Evolutionary conservation across 23 tunicate species (phyloP), one percentile per base, ranked within the genome.

Genomic region (Halocynthia roretzi): DNA sequence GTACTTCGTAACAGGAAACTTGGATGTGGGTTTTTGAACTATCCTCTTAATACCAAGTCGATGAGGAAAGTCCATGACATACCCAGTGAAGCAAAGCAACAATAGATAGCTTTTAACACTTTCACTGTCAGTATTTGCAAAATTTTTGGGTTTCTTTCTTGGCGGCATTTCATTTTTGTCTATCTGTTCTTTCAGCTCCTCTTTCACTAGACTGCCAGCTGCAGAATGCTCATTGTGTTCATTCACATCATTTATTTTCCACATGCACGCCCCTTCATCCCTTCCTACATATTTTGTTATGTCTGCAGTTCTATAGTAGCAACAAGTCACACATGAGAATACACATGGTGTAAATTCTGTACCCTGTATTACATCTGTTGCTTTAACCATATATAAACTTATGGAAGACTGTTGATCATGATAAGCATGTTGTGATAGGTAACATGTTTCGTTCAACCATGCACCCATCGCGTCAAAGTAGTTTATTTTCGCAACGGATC

Each of bases 391-490:
- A 67, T 75, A 83, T 12, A 88, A 71, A 67, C 93, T 77, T 57
- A 79, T 84, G 52, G 56, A 53, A 6, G 57, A 55, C 8, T 55
- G 12, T 6, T 61, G 11, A 8, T 63, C 31, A 11, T 14, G 20
- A 73, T 88, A 87, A 48, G 84, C 81, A 21, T 78, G 72, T 10
- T 84, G 83, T 6, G 95, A 88, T 44, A 88, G 49, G 17, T 83
- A 83, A 62, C 80, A 84, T 6, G 81, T 60, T 60, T 88, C 95
- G 60, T 88, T 88, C 71, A 88, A 52, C 95, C 95, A 88, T 12
- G 87, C 74, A 18, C 95, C 95, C 95, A 88, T 88, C n/a, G 78
- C 95, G 75, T 88, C 95, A 74, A 54, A 88, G 10, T 87, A 87
- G 6, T 54, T 56, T 52, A 88, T 88, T 40, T 84, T 68, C 18